Percentiles rank a stretch among this genome's conserved stretches.
Conservation (phyloP, 2,797 vertebrate genomes). For the Tarsius wallacei region DNA sequence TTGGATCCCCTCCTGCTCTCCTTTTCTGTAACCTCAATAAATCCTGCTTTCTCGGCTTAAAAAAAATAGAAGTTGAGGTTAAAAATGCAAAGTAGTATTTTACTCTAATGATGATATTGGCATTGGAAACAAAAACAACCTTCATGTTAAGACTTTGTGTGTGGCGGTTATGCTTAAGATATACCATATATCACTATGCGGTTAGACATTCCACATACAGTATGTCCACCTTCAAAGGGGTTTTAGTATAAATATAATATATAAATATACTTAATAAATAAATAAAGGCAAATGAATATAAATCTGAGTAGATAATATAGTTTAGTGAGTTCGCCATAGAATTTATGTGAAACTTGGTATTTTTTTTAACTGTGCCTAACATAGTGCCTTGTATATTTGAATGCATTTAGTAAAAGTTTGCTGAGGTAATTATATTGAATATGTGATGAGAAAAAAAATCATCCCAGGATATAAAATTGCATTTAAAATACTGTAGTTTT, state of each 20-base stretch:
- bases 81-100: not conserved
- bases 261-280: not conserved
- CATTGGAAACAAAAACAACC: not conserved
- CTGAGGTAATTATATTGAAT: slow-evolving; percentile 22
- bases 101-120: not conserved
- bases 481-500: not conserved
- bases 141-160: not conserved
- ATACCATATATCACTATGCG: not conserved
- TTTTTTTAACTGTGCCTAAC: not conserved
- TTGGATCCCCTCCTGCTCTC: no score
- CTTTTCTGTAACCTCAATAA: no score
- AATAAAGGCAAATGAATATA: not conserved
- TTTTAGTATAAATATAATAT: slow-evolving; percentile 9
- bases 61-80: not conserved
- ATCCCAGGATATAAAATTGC: not conserved
- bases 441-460: not conserved
- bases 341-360: not conserved
- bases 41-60: no score
- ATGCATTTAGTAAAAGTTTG: not conserved
- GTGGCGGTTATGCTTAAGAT: not conserved
- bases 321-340: not conserved
- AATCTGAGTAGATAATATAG: not conserved
- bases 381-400: not conserved
- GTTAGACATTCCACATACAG: not conserved
- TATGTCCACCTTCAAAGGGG: not conserved